phyloP scores from a whole-genome alignment of 2,797 vertebrate genomes.

The Cynopterus sphinx region DNA sequence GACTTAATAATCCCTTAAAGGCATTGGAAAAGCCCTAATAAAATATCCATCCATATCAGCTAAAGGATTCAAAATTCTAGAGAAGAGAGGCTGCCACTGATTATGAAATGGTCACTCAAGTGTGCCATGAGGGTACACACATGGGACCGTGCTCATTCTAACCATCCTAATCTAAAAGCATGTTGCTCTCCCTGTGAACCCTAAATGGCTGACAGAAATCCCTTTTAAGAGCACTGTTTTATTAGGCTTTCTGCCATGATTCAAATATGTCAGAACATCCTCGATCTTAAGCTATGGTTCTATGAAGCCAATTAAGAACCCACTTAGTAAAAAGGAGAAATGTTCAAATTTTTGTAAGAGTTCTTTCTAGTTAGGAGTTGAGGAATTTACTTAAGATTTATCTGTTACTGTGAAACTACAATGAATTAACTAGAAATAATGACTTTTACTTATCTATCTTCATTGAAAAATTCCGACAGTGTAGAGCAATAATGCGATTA shows the following conservation, averaged over 20 bases:
- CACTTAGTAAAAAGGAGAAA: slow-evolving; percentile 20
- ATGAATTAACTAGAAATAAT: background rate
- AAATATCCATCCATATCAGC: background rate
- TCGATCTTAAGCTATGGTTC: background rate
- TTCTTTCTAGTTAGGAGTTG: background rate
- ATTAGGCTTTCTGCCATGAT: background rate
- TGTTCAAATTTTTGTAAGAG: background rate
- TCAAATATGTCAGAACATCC: background rate
- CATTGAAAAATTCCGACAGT: background rate
- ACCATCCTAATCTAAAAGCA: too few species aligned
- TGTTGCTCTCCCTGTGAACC: background rate
- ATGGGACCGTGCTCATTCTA: background rate
- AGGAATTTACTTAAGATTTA: background rate
- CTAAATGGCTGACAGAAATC: background rate
- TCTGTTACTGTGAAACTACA: background rate
- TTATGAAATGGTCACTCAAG: background rate
- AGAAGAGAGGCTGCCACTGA: background rate
- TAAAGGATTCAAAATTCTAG: background rate
- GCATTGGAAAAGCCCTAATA: background rate
- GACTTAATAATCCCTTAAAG: background rate
- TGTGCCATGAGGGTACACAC: accelerated
- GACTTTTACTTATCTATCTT: slow-evolving; percentile 3
- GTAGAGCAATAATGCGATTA: background rate
- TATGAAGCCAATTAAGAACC: background rate
- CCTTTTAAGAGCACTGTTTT: background rate